Conservation (phyloP, 2,888 invertebrate species). For the Dascillus cervinus region DNA sequence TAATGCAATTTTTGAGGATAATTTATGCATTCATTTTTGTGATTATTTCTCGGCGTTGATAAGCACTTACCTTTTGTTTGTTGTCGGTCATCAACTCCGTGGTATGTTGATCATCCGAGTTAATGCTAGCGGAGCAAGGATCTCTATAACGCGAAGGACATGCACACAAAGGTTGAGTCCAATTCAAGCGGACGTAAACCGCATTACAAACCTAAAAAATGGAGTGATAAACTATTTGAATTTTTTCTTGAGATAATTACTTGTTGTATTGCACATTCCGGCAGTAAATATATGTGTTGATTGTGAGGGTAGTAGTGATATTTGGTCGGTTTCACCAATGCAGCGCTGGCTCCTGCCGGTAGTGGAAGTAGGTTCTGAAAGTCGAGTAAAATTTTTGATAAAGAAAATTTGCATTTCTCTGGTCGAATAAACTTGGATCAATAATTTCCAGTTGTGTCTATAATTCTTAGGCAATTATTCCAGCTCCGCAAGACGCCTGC, state of each 20-base stretch:
- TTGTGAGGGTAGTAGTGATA: slow-evolving; percentile 93
- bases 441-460: too few species aligned
- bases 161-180: slow-evolving; percentile 87
- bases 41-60: slow-evolving; percentile 1
- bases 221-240: slow-evolving; percentile 1
- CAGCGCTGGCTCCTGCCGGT: slow-evolving; percentile 60
- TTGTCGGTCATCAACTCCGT: slow-evolving; percentile 82
- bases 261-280: slow-evolving; percentile 92
- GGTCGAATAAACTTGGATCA: background rate
- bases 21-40: too few species aligned
- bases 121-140: slow-evolving; percentile 84
- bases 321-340: slow-evolving; percentile 79
- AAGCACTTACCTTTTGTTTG: slow-evolving; percentile 37
- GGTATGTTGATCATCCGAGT: slow-evolving; percentile 86
- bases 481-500: too few species aligned
- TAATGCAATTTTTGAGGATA: too few species aligned
- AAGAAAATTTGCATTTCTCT: slow-evolving; percentile 5
- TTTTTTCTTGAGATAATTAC: slow-evolving; percentile 36
- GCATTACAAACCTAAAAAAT: slow-evolving; percentile 76
- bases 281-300: slow-evolving; percentile 84
- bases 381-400: too few species aligned
- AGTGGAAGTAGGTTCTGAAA: slow-evolving; percentile 60
- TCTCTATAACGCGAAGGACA: slow-evolving; percentile 83
- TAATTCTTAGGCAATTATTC: too few species aligned
- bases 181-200: slow-evolving; percentile 84